Percentiles rank a stretch among this genome's conserved stretches.
These are phyloP conservation scores for Micrastur ruficollis DNA, from an alignment of 2,797 vertebrate genomes.

Conservation along the genomic window DNA sequence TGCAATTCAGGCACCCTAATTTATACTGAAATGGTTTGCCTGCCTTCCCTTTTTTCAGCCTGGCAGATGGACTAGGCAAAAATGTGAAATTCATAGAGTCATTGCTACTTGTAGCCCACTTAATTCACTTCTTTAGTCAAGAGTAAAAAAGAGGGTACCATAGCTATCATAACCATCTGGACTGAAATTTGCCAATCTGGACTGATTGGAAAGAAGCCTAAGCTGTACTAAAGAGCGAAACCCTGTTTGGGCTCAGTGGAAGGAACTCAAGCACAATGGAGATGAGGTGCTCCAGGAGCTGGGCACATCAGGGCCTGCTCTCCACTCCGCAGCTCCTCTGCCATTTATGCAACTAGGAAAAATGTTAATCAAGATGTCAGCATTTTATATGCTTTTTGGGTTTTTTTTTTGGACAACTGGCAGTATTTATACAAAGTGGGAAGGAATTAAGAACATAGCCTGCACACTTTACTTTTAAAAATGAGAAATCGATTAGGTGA, in stretches of 20 bases:
- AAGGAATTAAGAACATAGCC: background rate
- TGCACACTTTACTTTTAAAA: background rate
- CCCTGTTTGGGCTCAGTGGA: background rate
- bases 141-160: conserved; percentile 51
- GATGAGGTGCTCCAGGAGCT: background rate
- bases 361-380: background rate
- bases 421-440: background rate
- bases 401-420: background rate
- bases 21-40: conserved; percentile 27
- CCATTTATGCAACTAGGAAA: background rate
- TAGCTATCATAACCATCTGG: conserved; percentile 71
- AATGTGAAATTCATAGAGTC: conserved; percentile 63
- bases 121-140: conserved; percentile 63
- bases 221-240: conserved; percentile 23
- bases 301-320: background rate
- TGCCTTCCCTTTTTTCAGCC: conserved; percentile 37
- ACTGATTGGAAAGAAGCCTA: conserved; percentile 49
- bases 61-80: conserved; percentile 65
- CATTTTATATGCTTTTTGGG: background rate
- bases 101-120: conserved; percentile 51
- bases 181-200: conserved; percentile 68
- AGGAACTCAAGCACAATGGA: background rate
- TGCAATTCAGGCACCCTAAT: conserved; percentile 27
- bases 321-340: background rate
- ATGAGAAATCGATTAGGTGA: conserved; percentile 3